Evolutionary conservation across 2,113 vertebrate species (phyloP), one percentile per base, ranked within the genome.

Genomic region (Xiphorhynchus elegans): DNA sequence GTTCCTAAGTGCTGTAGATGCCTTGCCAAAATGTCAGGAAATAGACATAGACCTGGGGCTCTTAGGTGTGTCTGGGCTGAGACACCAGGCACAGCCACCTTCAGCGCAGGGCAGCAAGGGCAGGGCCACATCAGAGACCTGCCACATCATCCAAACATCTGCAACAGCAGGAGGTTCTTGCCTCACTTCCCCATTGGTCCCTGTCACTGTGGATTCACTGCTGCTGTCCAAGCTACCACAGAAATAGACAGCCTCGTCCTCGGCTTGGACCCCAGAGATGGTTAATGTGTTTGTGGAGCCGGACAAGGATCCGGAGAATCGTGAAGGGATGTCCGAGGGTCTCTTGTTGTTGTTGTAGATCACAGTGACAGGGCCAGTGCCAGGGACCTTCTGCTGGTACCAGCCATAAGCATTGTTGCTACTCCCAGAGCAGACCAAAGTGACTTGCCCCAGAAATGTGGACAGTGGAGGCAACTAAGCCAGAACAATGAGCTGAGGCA

Each of bases 341-440:
- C 66, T 88, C 0, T 4, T 6, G 21, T 0, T 1, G 6, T 2
- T 6, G 0, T 0, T 0, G 0, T 92, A 84, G 80, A 89, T 89
- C 13, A 95, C 20, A n/a, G 92, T 75, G 87, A 90, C 63, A 76
- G 87, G 87, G 70, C 0, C 78, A 47, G 0, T 68, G 70, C 87
- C 87, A 47, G 78, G 63, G 46, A 68, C 55, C 47, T 76, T 83
- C 70, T 83, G 70, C 79, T 83, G 79, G 3, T 0, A 33, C 87
- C 79, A 90, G 55, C 79, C 70, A 90, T 67, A 62, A 47, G 4
- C 70, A 39, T 19, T 40, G 62, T 0, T 31, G 44, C 72, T 77
- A 5, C 12, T 3, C 24, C 46, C 2, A 0, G 69, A 82, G 89
- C 78, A 91, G 53, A 79, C 33, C 25, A 62, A 58, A 35, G 33